Evolutionary conservation across 2,797 vertebrate genomes (phyloP), one percentile per base, ranked within the genome.

Genomic region (Jordanella pulchra): DNA sequence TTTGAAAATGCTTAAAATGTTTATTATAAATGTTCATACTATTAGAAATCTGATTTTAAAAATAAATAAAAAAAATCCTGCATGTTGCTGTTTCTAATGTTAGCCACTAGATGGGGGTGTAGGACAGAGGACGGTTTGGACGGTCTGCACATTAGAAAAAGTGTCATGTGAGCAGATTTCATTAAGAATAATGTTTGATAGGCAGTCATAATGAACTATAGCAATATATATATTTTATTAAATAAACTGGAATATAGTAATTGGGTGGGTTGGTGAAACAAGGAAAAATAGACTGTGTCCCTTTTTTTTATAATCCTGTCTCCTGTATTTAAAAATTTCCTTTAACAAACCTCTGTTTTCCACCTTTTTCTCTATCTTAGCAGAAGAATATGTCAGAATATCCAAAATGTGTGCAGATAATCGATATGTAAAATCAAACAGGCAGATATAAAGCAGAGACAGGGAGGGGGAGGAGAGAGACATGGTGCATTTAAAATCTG

Each of bases 51-150:
- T 23, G n/a, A 53, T 6, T 15, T 10, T 4, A 21, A 51, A 14
- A 72, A 45, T 9, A 27, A 63, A n/a, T n/a, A n/a, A n/a, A n/a
- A n/a, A n/a, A n/a, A n/a, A n/a, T n/a, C n/a, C n/a, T n/a, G n/a
- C n/a, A n/a, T n/a, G 53, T 21, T 69, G 66, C 69, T 35, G 58
- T 86, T 55, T 55, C 9, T 13, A 1, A 14, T 4, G 23, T 7
- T 2, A 0, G 30, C 84, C 90, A 86, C 72, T 91, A 94, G 94
- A 89, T 90, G 92, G 93, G 4, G 82, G n/a, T 92, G 72, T 84
- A 74, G 71, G 58, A 89, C 81, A 83, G 72, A 28, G 1, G 23
- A 25, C 73, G 6, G 45, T 50, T 67, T 39, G 21, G 9, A 21
- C 6, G 10, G 3, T 63, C 7, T 42, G 58, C 7, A 4, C 0